Evolutionary conservation across 2,797 vertebrate species (phyloP).

Genomic region (Scarus forsteni): DNA sequence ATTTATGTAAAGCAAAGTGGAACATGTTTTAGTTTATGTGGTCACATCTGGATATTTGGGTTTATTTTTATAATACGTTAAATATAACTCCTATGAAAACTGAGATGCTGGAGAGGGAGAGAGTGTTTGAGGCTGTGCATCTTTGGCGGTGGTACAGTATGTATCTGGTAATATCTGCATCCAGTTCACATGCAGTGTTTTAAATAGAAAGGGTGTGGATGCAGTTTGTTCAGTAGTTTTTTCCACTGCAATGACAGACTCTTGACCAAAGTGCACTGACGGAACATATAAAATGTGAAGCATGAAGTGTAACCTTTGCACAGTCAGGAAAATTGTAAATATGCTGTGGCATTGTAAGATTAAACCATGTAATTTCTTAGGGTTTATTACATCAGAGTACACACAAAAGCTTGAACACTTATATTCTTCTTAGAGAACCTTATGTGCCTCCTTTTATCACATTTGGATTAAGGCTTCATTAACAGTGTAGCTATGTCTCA

Average conservation of each 20-base stretch:
- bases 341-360: background rate
- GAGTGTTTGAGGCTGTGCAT: slow-evolving; percentile 46
- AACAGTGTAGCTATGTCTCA: slow-evolving; percentile 1
- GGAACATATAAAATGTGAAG: slow-evolving; percentile 6
- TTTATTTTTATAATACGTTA: slow-evolving; percentile 50
- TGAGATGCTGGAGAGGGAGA: slow-evolving; percentile 40
- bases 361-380: background rate
- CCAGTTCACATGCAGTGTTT: slow-evolving; percentile 52
- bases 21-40: slow-evolving; percentile 34
- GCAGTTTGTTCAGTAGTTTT: slow-evolving; percentile 31
- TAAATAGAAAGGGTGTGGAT: slow-evolving; percentile 64
- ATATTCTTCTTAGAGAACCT: background rate
- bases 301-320: slow-evolving; percentile 18
- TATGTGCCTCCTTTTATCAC: background rate
- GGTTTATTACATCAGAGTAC: background rate
- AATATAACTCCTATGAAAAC: slow-evolving; percentile 62
- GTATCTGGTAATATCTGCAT: slow-evolving; percentile 58
- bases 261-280: slow-evolving; percentile 13
- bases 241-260: slow-evolving; percentile 15
- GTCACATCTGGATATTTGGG: slow-evolving; percentile 57
- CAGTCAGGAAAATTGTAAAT: background rate
- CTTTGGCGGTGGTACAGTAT: slow-evolving; percentile 44
- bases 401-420: background rate
- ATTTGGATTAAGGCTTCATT: slow-evolving; percentile 1
- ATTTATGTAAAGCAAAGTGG: slow-evolving; percentile 28